Evolutionary conservation across 2,113 vertebrate genomes (phyloP).

Genomic region (Chionodraco myersi): DNA sequence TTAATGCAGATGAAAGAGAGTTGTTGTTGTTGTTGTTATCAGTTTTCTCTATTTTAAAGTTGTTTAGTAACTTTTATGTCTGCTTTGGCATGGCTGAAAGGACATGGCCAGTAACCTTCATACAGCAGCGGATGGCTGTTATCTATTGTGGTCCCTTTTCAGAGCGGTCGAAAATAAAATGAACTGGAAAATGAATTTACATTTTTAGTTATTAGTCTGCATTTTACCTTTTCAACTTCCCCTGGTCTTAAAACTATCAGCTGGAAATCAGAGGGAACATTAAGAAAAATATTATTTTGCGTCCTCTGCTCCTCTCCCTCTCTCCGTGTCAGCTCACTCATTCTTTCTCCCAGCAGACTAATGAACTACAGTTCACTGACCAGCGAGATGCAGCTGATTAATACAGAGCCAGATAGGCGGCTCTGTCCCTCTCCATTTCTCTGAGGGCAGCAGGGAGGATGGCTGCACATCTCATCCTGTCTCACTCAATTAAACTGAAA

Average conservation of each 20-base stretch:
- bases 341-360: slow-evolving; percentile 38
- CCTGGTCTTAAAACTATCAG: background rate
- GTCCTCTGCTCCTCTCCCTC: slow-evolving; percentile 18
- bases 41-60: background rate
- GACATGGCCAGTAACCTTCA: slow-evolving; percentile 4
- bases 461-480: slow-evolving; percentile 48
- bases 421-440: slow-evolving; percentile 63
- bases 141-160: slow-evolving; percentile 17
- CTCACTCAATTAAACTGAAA: slow-evolving; percentile 60
- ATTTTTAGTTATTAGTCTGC: no score
- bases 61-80: slow-evolving; percentile 13
- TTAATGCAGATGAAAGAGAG: background rate
- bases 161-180: background rate
- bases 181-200: no score
- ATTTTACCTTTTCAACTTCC: background rate
- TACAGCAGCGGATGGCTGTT: background rate
- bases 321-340: background rate
- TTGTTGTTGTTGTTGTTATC: background rate
- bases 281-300: background rate
- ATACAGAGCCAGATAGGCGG: slow-evolving; percentile 63
- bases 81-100: slow-evolving; percentile 13
- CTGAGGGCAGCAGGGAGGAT: slow-evolving; percentile 62
- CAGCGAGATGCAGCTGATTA: slow-evolving; percentile 68
- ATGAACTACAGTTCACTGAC: slow-evolving; percentile 65
- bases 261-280: background rate